Evolutionary conservation across 2,113 vertebrate species (phyloP), one percentile per base, ranked within the genome.

Genomic region (Heterocephalus glaber): DNA sequence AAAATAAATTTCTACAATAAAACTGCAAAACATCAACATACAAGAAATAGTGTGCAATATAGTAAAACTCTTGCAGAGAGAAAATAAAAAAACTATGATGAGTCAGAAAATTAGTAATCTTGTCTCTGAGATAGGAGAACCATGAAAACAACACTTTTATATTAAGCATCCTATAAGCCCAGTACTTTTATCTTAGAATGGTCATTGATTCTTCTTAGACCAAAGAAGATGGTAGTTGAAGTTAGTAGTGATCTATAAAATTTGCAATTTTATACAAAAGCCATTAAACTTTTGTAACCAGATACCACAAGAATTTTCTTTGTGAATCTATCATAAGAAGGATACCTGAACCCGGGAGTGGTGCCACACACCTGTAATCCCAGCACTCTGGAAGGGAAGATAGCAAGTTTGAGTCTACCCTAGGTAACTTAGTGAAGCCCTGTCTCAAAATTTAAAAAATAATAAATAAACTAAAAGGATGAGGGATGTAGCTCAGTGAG

Each of bases 1-100:
- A 97, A 98, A 98, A 93, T 90, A 61, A 77, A 26, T 77, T 56
- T 26, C 70, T 94, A 83, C 95, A 96, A 96, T 95, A 97, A 97
- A 98, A 91, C 79, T 95, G 92, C 89, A 95, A 76, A 88, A 16
- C 80, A 95, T 95, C 85, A 92, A 96, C 77, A 52, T 92, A 89
- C 7, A 84, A 90, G 96, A 94, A 61, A 94, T 92, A 76, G 49
- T 86, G 83, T 66, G 66, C 77, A 61, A 92, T 86, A 82, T n/a
- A 30, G 38, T 89, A 30, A 96, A 96, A 83, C 38, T 81, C 22
- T 90, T 61, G 17, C 5, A 85, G 90, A 70, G 38, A n/a, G 68
- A 52, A 70, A 77, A 89, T 58, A n/a, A 22, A 60, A 92, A 97
- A 95, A 41, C 72, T 2, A 3, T 60, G 52, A 41, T 56, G 89